Evolutionary conservation across 2,888 invertebrate genomes (phyloP).

Genomic region (Zaprionus obscuricornis): DNA sequence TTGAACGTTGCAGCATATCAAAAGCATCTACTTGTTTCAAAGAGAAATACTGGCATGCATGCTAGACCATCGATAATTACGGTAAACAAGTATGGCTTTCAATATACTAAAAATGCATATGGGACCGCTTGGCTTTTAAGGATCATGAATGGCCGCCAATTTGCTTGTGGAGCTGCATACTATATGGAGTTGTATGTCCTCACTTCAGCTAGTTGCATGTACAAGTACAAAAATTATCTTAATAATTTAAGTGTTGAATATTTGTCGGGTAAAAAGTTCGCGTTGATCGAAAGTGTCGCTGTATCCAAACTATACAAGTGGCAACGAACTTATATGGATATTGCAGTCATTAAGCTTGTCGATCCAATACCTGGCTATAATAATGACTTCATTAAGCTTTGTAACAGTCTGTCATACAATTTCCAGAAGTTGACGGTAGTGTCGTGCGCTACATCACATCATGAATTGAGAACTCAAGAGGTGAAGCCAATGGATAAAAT

Average conservation of each 20-base stretch:
- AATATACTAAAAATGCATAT: slow-evolving; percentile 7
- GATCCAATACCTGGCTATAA: background rate
- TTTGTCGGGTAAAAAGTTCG: background rate
- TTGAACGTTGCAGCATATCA: no score
- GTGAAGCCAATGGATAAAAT: background rate
- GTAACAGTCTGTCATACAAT: background rate
- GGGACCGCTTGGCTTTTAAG: slow-evolving; percentile 20
- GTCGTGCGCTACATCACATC: slow-evolving; percentile 1
- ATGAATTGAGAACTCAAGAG: background rate
- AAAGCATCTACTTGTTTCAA: no score
- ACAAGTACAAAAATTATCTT: background rate
- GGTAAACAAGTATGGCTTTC: slow-evolving; percentile 2
- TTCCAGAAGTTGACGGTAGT: slow-evolving; percentile 13
- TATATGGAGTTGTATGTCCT: slow-evolving; percentile 11
- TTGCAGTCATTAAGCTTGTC: slow-evolving; percentile 30
- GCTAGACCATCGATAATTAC: slow-evolving; percentile 9
- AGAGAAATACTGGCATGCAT: no score
- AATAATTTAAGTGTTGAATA: slow-evolving; percentile 15
- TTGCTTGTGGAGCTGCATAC: slow-evolving; percentile 34
- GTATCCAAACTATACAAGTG: slow-evolving; percentile 14
- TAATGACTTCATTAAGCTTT: slow-evolving; percentile 7
- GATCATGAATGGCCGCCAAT: slow-evolving; percentile 12
- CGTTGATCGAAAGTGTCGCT: slow-evolving; percentile 2
- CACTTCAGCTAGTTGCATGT: slow-evolving; percentile 35
- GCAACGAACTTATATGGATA: slow-evolving; percentile 28